Conservation (phyloP, 2,113 vertebrate genomes). For the Sinocyclocheilus anshuiensis region DNA sequence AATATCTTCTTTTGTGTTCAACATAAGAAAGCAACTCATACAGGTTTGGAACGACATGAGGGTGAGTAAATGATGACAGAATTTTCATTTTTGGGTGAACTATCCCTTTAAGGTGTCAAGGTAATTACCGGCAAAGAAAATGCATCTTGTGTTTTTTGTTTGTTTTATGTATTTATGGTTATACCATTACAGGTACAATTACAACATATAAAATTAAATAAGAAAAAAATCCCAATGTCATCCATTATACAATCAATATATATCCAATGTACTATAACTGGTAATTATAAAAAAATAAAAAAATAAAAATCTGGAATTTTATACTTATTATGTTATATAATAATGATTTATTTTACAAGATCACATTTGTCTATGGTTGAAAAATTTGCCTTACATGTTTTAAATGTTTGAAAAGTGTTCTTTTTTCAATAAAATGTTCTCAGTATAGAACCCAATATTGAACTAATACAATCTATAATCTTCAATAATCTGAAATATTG, state of each 20-base stretch:
- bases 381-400: not conserved
- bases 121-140: conserved; percentile 22
- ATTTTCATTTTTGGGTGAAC: too few species aligned
- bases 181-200: too few species aligned
- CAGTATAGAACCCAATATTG: not conserved
- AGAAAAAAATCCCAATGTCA: too few species aligned
- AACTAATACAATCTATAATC: not conserved
- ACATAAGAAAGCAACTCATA: too few species aligned
- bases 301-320: not conserved
- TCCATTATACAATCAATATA: not conserved
- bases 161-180: not conserved
- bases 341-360: not conserved
- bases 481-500: not conserved
- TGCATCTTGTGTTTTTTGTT: not conserved
- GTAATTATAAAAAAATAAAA: too few species aligned
- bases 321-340: not conserved
- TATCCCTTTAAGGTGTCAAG: conserved; percentile 24
- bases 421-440: not conserved
- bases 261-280: too few species aligned
- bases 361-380: not conserved
- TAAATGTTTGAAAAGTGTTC: not conserved
- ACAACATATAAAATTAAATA: too few species aligned
- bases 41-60: too few species aligned
- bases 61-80: too few species aligned
- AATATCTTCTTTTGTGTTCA: too few species aligned